A percentile compares a stretch with the other conserved stretches of the same genome.
These are phyloP conservation scores for Bimastos eiseni DNA, from an alignment of 2,888 invertebrate genomes.

Conservation along the genomic window DNA sequence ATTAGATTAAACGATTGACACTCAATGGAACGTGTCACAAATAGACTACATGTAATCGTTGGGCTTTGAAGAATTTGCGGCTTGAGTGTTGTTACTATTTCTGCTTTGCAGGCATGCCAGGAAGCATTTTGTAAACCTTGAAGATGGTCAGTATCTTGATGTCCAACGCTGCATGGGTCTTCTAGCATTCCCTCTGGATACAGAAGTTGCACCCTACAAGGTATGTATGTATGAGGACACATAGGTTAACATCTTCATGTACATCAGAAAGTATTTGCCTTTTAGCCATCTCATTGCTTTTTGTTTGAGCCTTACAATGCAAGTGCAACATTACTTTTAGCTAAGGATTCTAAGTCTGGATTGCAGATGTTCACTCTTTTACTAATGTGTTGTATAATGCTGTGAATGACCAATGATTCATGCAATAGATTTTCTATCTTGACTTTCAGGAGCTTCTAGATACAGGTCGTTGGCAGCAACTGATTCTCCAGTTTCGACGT, in stretches of 20 bases:
- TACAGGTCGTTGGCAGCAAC: conserved; percentile 77
- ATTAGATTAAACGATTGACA: not conserved
- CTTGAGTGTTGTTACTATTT: not conserved
- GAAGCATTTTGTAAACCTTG: conserved; percentile 84
- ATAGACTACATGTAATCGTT: not conserved
- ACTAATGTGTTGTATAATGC: too few relatives aligned
- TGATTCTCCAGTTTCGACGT: conserved; percentile 86
- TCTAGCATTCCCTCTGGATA: conserved; percentile 74
- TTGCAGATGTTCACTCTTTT: not conserved
- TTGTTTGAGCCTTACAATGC: too few relatives aligned
- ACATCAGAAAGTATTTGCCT: not conserved
- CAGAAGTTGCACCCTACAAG: conserved; percentile 53
- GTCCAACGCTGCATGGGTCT: conserved; percentile 94
- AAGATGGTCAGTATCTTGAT: conserved; percentile 82
- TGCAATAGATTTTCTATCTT: too few relatives aligned
- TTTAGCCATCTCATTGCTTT: too few relatives aligned
- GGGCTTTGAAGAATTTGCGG: not conserved
- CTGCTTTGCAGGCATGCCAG: conserved; percentile 74
- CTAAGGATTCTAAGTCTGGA: too few relatives aligned
- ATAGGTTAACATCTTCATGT: not conserved
- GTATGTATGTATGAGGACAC: conserved; percentile 43
- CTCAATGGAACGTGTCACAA: not conserved
- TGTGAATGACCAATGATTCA: too few relatives aligned
- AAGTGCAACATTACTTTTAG: too few relatives aligned
- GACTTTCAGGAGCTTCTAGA: conserved; percentile 64